Percentiles rank a stretch among this genome's conserved stretches.
Evolutionary conservation across 2,797 vertebrate genomes (phyloP).

Genomic region (Ctenopoma kingsleyae): DNA sequence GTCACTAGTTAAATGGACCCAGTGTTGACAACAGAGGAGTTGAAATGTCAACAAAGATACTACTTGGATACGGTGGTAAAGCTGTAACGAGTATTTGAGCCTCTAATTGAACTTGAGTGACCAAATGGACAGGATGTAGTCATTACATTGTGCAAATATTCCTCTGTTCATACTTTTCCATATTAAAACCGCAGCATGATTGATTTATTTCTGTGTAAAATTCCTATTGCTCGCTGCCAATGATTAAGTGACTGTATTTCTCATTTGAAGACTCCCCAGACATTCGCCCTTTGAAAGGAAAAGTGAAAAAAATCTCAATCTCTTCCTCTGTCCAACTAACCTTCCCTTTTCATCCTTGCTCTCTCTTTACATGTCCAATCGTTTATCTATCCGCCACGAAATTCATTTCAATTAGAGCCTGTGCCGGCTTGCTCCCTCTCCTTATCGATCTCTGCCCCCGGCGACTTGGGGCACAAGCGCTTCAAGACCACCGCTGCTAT

Average conservation of each 20-base stretch:
- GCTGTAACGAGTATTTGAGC: slow-evolving; percentile 40
- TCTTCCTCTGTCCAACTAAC: slow-evolving; percentile 33
- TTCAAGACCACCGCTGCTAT: slow-evolving; percentile 57
- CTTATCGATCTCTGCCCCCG: slow-evolving; percentile 79
- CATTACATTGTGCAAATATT: slow-evolving; percentile 69
- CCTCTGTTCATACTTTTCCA: slow-evolving; percentile 51
- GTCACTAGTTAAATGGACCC: slow-evolving; percentile 13
- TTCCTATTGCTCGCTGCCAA: slow-evolving; percentile 63
- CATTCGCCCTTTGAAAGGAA: slow-evolving; percentile 71
- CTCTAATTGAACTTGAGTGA: slow-evolving; percentile 53
- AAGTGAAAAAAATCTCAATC: slow-evolving; percentile 65
- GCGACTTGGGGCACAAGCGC: slow-evolving; percentile 61
- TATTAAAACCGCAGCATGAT: slow-evolving; percentile 66
- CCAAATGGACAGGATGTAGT: slow-evolving; percentile 65
- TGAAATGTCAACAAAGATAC: slow-evolving; percentile 31
- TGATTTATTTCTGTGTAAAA: slow-evolving; percentile 71
- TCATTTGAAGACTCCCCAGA: slow-evolving; percentile 77
- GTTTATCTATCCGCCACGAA: slow-evolving; percentile 79
- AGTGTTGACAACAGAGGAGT: slow-evolving; percentile 19
- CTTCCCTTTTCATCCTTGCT: slow-evolving; percentile 48
- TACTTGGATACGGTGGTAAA: slow-evolving; percentile 15
- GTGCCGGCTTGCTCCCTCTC: slow-evolving; percentile 68
- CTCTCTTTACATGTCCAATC: slow-evolving; percentile 76
- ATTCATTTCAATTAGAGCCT: slow-evolving; percentile 86
- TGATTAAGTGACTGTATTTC: slow-evolving; percentile 75